These are phyloP conservation scores for Bombus fervidus DNA, from an alignment of 1,140 invertebrate genomes.

Conservation along the genomic window DNA sequence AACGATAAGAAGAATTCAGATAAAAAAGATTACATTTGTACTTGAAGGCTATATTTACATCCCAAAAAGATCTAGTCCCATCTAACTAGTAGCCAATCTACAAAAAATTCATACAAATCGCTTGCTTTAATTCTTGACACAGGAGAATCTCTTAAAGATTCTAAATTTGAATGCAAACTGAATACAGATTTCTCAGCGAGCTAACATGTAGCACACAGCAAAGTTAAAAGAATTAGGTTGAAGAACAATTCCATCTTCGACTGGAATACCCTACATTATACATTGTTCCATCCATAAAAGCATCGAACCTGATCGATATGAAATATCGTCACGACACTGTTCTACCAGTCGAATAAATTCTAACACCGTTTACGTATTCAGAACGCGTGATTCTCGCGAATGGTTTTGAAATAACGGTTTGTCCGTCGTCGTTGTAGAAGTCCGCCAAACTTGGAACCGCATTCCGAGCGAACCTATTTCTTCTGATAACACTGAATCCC, in stretches of 20 bases:
- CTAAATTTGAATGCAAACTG: no score
- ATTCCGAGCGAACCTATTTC: slow-evolving; percentile 33
- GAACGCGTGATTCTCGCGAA: slow-evolving; percentile 50
- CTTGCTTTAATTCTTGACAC: no score
- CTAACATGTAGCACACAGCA: neutral
- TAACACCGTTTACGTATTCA: slow-evolving; percentile 51
- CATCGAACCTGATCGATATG: slow-evolving; percentile 10
- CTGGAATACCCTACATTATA: no score
- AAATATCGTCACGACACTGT: slow-evolving; percentile 16
- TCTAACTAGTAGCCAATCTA: no score
- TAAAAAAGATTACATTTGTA: no score
- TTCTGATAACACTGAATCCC: slow-evolving; percentile 7
- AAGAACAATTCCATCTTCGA: neutral
- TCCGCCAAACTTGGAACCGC: neutral
- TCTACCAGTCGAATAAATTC: slow-evolving; percentile 51
- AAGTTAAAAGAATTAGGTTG: neutral
- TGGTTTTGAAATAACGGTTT: slow-evolving; percentile 55
- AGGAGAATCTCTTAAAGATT: no score
- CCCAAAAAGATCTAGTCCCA: no score
- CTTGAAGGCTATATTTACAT: no score
- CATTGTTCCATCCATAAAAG: neutral
- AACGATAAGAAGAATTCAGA: no score
- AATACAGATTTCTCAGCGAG: no score
- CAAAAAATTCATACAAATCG: no score
- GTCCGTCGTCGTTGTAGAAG: neutral